Evolutionary conservation across 2,888 invertebrate species (phyloP).

Genomic region (Gastrophysa polygoni): DNA sequence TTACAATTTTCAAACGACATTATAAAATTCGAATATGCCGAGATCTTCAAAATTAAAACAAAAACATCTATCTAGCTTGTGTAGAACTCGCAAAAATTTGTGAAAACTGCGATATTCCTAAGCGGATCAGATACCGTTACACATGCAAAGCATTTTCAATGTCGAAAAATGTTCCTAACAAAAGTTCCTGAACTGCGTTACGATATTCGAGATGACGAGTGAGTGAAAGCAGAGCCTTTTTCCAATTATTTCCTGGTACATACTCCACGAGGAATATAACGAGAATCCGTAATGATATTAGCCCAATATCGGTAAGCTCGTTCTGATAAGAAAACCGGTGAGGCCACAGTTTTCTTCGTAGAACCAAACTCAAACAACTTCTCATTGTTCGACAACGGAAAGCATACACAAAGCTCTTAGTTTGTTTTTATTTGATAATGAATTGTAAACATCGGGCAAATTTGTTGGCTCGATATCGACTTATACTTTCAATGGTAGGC

Average conservation of each 20-base stretch:
- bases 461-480: slow-evolving; percentile 37
- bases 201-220: no score
- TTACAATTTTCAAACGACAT: no score
- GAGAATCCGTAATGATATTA: background rate
- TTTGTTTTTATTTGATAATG: slow-evolving; percentile 45
- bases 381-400: slow-evolving; percentile 21
- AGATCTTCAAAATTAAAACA: no score
- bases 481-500: background rate
- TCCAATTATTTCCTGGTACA: background rate
- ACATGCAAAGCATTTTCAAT: no score
- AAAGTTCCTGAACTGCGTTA: no score
- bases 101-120: no score
- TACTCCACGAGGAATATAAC: background rate
- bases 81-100: no score
- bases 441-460: slow-evolving; percentile 43
- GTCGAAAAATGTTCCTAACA: no score
- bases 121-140: no score
- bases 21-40: no score
- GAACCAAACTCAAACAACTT: slow-evolving; percentile 26
- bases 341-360: slow-evolving; percentile 9
- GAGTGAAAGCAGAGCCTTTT: background rate
- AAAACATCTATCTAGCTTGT: no score
- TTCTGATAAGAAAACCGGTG: background rate
- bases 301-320: background rate
- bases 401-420: slow-evolving; percentile 31